phyloP scores from a whole-genome alignment of 2,113 vertebrate species.

The Empidonax traillii region DNA sequence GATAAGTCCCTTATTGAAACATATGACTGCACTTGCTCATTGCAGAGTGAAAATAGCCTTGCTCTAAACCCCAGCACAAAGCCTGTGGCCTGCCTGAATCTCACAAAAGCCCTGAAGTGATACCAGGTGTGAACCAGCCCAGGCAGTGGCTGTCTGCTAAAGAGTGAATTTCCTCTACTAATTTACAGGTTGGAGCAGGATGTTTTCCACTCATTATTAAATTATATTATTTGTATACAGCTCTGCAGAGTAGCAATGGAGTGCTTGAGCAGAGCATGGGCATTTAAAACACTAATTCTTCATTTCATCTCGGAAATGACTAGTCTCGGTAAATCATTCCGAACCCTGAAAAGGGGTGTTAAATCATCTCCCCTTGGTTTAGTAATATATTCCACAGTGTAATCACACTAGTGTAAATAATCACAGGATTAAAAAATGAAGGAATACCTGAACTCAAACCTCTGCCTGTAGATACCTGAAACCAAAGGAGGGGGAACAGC shows the following conservation, averaged over 20 bases:
- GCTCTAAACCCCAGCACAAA: constrained; percentile 23
- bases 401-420: neutral
- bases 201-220: neutral
- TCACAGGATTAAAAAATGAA: neutral
- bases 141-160: neutral
- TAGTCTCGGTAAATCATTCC: neutral
- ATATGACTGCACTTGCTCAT: neutral
- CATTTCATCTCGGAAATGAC: neutral
- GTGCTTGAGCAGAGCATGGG: neutral
- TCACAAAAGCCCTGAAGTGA: neutral
- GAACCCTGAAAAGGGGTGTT: neutral
- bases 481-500: neutral
- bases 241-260: neutral
- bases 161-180: neutral
- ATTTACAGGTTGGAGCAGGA: neutral
- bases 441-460: neutral
- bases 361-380: neutral
- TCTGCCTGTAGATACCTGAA: neutral
- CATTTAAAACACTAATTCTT: neutral
- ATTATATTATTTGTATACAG: neutral
- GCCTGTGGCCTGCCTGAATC: neutral
- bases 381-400: neutral
- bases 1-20: constrained; percentile 34
- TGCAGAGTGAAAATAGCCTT: neutral
- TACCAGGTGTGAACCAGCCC: neutral